These are phyloP conservation scores for Caenorhabditis sp. DNA, from an alignment of 2,888 invertebrate species.

Conservation along the genomic window DNA sequence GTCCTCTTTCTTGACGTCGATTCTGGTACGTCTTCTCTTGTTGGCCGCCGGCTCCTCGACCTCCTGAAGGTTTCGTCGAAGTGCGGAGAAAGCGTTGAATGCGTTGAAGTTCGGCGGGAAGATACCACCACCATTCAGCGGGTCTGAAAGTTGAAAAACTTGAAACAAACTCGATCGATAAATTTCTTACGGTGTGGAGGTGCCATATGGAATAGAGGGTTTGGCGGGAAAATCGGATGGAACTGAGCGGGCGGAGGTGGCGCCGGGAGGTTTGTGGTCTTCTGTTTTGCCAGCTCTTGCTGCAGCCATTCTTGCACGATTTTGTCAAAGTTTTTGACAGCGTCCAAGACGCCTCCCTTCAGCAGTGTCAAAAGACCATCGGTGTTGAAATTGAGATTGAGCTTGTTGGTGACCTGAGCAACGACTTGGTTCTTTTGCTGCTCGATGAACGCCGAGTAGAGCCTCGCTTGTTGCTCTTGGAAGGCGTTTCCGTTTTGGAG, in stretches of 20 bases:
- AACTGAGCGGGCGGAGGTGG: constrained; percentile 23
- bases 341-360: constrained; percentile 92
- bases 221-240: constrained; percentile 63
- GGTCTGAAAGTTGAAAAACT: constrained; percentile 21
- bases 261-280: background rate
- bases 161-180: background rate
- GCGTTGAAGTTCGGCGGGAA: constrained; percentile 72
- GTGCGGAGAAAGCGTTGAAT: constrained; percentile 68
- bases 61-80: constrained; percentile 63
- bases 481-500: constrained; percentile 58
- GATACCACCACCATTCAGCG: constrained; percentile 56
- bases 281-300: constrained; percentile 53
- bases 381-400: constrained; percentile 85
- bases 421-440: constrained; percentile 86
- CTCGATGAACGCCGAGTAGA: constrained; percentile 89
- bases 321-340: constrained; percentile 91
- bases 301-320: constrained; percentile 84
- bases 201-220: constrained; percentile 50
- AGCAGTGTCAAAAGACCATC: constrained; percentile 93
- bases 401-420: constrained; percentile 30
- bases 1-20: constrained; percentile 58
- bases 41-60: constrained; percentile 43
- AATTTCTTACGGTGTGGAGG: constrained; percentile 41
- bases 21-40: constrained; percentile 65
- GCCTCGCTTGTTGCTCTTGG: constrained; percentile 91